Evolutionary conservation across 2,797 vertebrate species (phyloP).

Genomic region (Neosilurus hyrtlii): DNA sequence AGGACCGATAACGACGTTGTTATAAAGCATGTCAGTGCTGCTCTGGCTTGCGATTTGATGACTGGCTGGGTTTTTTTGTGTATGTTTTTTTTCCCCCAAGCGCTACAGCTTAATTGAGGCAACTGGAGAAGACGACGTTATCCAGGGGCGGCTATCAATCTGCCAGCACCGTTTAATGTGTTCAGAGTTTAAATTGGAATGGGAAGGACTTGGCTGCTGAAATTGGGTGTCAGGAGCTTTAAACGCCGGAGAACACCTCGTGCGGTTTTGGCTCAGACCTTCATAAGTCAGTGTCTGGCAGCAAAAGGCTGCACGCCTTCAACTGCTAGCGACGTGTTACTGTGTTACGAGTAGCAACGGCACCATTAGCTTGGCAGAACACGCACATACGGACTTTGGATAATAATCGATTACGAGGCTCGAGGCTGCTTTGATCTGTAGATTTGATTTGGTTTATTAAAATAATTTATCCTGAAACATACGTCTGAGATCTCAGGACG

Average conservation of each 20-base stretch:
- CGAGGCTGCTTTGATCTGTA: not conserved
- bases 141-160: slow-evolving; percentile 43
- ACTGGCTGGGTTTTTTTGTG: slow-evolving; percentile 34
- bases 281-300: slow-evolving; percentile 31
- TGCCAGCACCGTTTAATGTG: slow-evolving; percentile 52
- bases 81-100: slow-evolving; percentile 29
- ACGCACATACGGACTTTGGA: not conserved
- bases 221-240: slow-evolving; percentile 66
- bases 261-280: slow-evolving; percentile 33
- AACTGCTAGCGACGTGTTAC: not conserved
- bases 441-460: not conserved
- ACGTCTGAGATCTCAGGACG: not conserved
- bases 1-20: slow-evolving; percentile 25
- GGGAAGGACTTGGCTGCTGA: slow-evolving; percentile 50
- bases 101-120: slow-evolving; percentile 39
- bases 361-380: not conserved
- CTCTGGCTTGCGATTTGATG: slow-evolving; percentile 56
- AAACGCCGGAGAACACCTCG: slow-evolving; percentile 61
- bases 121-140: slow-evolving; percentile 30
- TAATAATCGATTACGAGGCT: not conserved
- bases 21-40: slow-evolving; percentile 35
- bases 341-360: not conserved
- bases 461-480: not conserved
- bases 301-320: not conserved
- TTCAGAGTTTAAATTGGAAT: slow-evolving; percentile 38